Evolutionary conservation across 2,113 vertebrate species (phyloP), one percentile per base, ranked within the genome.

Genomic region (Dolichotis patagonum): DNA sequence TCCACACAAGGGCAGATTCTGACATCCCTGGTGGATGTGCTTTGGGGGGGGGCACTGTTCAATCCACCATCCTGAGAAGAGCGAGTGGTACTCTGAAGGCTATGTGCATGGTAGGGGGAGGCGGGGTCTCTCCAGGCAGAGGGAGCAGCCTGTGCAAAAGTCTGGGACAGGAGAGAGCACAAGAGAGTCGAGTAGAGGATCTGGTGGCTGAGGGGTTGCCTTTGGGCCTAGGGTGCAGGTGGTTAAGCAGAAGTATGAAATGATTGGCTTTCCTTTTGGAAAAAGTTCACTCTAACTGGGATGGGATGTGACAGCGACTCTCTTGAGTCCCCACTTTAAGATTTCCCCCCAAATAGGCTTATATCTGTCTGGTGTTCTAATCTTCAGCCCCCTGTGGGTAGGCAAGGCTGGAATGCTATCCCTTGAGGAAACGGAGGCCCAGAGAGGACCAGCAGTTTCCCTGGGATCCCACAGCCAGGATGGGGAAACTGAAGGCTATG

Each of bases 401-500:
- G 67, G 9, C 20, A 38, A 81, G 62, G 17, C 7, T 56, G 22
- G 13, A 3, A 52, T 58, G 1, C 41, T 78, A n/a, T 2, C 58
- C 20, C 41, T n/a, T 12, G 41, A 89, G 80, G 84, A 60, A 28
- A 22, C 0, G n/a, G n/a, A 43, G 81, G 69, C 43, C 49, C 91
- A 78, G 96, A 92, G 93, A 92, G 82, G 80, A 22, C 46, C 32
- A 94, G 88, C 62, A 19, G 43, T 56, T 90, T 95, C 32, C 10
- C 81, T n/a, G 13, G 65, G 80, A 58, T 62, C 49, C 14, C 88
- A 85, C 38, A 87, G 80, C 77, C 0, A 20, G n/a, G 46, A 20
- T 5, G 35, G 30, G 43, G 67, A 20, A 30, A 0, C 17, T 24
- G 35, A 17, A 73, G 43, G 46, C 38, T 2, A 10, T 9, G 0